Evolutionary conservation across 2,113 vertebrate genomes (phyloP).

Genomic region (Pollimyrus isidori): DNA sequence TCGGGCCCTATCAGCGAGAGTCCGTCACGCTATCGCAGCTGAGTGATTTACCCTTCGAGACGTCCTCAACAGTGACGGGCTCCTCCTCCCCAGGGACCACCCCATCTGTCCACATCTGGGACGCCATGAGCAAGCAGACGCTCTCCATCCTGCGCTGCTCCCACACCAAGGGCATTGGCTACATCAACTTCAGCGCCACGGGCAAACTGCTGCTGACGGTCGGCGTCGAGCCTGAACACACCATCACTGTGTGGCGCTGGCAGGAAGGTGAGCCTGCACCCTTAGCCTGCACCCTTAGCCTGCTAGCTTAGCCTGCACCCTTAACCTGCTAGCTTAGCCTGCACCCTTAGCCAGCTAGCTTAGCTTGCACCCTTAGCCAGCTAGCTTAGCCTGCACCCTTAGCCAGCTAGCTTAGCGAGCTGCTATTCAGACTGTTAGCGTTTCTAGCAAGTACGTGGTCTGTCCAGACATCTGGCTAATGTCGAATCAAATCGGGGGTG

Average conservation of each 20-base stretch:
- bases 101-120: conserved; percentile 93
- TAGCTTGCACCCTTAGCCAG: no score
- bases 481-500: background rate
- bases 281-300: background rate
- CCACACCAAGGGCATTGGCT: conserved; percentile 85
- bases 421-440: background rate
- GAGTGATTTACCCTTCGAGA: background rate
- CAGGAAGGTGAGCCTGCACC: conserved; percentile 78
- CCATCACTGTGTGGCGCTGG: conserved; percentile 94
- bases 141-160: conserved; percentile 89
- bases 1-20: background rate
- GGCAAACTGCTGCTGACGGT: conserved; percentile 91
- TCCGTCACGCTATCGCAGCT: background rate
- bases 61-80: background rate
- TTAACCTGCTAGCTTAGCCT: no score
- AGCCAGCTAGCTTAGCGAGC: background rate
- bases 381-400: background rate
- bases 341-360: background rate
- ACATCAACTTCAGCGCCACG: conserved; percentile 90
- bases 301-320: background rate
- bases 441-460: background rate
- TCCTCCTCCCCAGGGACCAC: conserved; percentile 59
- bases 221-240: conserved; percentile 88
- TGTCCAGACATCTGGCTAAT: background rate
- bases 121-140: conserved; percentile 87